phyloP scores from a whole-genome alignment of 2,113 vertebrate genomes.

The Albula glossodonta region DNA sequence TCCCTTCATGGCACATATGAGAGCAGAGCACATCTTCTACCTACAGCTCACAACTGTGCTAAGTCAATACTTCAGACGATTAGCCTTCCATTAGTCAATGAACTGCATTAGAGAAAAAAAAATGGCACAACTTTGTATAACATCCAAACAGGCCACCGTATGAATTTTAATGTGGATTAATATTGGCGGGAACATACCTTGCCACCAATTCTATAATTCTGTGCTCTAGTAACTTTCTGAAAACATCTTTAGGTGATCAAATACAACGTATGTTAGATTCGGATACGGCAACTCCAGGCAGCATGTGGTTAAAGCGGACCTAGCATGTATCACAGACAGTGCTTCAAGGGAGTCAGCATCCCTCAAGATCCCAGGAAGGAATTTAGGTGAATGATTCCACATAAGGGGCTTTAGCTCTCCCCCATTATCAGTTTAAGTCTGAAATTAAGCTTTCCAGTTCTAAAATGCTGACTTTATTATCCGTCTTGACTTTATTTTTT shows the following conservation, averaged over 20 bases:
- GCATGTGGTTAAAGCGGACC: background rate
- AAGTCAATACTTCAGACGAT: background rate
- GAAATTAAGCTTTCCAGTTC: background rate
- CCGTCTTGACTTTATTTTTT: background rate
- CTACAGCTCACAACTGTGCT: background rate
- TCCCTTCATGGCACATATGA: too few species aligned
- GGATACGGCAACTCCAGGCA: too few species aligned
- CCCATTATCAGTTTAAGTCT: background rate
- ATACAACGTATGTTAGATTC: too few species aligned
- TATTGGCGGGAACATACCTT: background rate
- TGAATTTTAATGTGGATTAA: background rate
- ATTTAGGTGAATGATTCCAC: conserved; percentile 17
- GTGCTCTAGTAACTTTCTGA: too few species aligned
- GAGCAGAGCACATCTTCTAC: background rate
- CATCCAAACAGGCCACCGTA: too few species aligned
- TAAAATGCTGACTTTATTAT: background rate
- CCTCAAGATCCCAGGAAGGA: background rate
- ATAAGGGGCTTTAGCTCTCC: background rate
- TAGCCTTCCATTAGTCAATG: too few species aligned
- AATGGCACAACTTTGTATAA: background rate
- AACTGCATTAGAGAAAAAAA: background rate
- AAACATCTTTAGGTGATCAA: too few species aligned
- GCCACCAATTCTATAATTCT: background rate
- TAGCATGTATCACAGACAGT: background rate
- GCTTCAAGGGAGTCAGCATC: background rate